A percentile compares a stretch with the other conserved stretches of the same genome.
These are phyloP conservation scores for Spondyliosoma cantharus DNA, from an alignment of 2,797 vertebrate genomes.

Conservation along the genomic window DNA sequence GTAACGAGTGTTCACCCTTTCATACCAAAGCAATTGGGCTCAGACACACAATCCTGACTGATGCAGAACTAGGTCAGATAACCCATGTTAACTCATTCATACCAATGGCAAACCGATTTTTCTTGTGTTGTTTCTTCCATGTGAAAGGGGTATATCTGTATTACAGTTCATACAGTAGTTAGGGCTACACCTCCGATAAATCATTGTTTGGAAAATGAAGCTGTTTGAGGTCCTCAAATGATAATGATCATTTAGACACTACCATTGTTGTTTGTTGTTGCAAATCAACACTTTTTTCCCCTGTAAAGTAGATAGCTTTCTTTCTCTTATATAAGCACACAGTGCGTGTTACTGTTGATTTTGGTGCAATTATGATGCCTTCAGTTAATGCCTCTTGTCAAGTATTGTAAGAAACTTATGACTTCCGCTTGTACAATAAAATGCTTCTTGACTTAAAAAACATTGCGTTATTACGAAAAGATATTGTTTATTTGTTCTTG, in stretches of 20 bases:
- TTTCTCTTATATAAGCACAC: slow-evolving; percentile 55
- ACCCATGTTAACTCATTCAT: background rate
- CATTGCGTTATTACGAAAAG: background rate
- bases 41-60: slow-evolving; percentile 1
- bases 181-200: background rate
- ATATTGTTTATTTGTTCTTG: background rate
- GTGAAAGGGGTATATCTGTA: slow-evolving; percentile 18
- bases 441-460: slow-evolving; percentile 66
- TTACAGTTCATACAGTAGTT: slow-evolving; percentile 29
- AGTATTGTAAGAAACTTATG: slow-evolving; percentile 66
- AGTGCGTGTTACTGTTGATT: slow-evolving; percentile 47
- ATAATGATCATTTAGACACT: slow-evolving; percentile 35
- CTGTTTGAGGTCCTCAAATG: slow-evolving; percentile 10
- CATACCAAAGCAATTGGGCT: slow-evolving; percentile 52
- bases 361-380: slow-evolving; percentile 64
- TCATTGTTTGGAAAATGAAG: slow-evolving; percentile 37
- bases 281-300: slow-evolving; percentile 24
- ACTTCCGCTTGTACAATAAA: slow-evolving; percentile 79
- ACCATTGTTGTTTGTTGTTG: slow-evolving; percentile 49
- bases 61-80: background rate
- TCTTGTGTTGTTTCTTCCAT: background rate
- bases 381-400: slow-evolving; percentile 58
- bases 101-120: background rate
- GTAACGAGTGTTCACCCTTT: slow-evolving; percentile 24
- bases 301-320: slow-evolving; percentile 28